Evolutionary conservation across 2,113 vertebrate genomes (phyloP).

Genomic region (Felis catus): F.catus_Fca126_mat1.0 CM031414.1:74279501-74280000

Average conservation of each 20-base stretch:
- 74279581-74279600: not conserved
- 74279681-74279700: not conserved
- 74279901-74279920: not conserved
- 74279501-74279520: conserved; percentile 94
- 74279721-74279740: conserved; percentile 23
- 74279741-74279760: not conserved
- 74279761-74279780: conserved; percentile 4
- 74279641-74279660: conserved; percentile 1
- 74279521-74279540: conserved; percentile 94
- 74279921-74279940: not conserved
- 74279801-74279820: not conserved
- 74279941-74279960: conserved; percentile 20
- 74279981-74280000: conserved; percentile 24
- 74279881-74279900: not conserved
- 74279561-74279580: conserved; percentile 29
- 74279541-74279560: conserved; percentile 90
- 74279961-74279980: conserved; percentile 38
- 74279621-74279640: conserved; percentile 33
- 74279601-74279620: not conserved
- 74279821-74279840: not conserved
- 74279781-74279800: not conserved
- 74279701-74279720: conserved; percentile 26
- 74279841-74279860: not conserved
- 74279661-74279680: conserved; percentile 6
- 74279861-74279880: not conserved